These are phyloP conservation scores for Lemur catta DNA, from an alignment of 2,797 vertebrate genomes.

Conservation along the genomic window DNA sequence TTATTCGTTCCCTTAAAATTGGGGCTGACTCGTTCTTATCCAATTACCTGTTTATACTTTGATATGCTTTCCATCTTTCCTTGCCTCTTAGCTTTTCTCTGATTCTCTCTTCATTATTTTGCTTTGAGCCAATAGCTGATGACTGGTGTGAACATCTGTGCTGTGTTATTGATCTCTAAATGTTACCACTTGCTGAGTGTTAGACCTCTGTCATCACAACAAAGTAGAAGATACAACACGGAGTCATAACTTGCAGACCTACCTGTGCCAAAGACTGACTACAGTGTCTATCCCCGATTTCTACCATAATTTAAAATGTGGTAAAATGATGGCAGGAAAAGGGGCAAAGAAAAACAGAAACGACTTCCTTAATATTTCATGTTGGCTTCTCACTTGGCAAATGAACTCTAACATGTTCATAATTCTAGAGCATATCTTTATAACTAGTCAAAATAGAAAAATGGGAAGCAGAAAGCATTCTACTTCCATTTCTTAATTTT, in stretches of 20 bases:
- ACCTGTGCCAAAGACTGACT: background rate
- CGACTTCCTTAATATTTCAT: background rate
- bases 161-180: background rate
- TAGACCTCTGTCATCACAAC: background rate
- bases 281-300: background rate
- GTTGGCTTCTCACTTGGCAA: background rate
- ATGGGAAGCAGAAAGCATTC: background rate
- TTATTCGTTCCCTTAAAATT: background rate
- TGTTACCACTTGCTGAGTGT: background rate
- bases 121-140: background rate
- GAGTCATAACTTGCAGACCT: background rate
- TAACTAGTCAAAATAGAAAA: background rate
- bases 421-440: background rate
- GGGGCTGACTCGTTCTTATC: conserved; percentile 1
- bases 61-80: background rate
- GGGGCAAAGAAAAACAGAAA: background rate
- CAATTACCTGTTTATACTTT: background rate
- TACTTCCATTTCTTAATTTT: background rate
- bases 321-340: background rate
- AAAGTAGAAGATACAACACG: background rate
- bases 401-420: background rate
- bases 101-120: background rate
- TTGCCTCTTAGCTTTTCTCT: background rate
- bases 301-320: background rate
- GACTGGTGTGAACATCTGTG: background rate